Evolutionary conservation across 1,140 invertebrate genomes (phyloP).

Genomic region (Drosophila ananassae): DNA sequence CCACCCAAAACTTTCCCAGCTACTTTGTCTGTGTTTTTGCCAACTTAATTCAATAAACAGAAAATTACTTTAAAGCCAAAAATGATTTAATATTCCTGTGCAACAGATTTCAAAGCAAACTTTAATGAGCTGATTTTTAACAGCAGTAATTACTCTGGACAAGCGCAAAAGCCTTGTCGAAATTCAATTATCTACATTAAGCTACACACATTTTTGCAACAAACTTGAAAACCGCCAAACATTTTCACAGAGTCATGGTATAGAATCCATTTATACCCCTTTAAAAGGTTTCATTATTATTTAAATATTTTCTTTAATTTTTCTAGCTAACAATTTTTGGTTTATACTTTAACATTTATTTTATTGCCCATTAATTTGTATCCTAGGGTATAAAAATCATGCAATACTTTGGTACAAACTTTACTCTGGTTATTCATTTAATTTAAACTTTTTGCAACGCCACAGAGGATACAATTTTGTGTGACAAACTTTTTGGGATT

Average conservation of each 20-base stretch:
- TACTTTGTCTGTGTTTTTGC: conserved; percentile 37
- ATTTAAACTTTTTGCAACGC: conserved; percentile 39
- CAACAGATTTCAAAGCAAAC: conserved; percentile 43
- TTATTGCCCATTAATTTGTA: not conserved
- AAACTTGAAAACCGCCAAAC: not conserved
- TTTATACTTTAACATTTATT: conserved; percentile 6
- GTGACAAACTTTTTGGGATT: conserved; percentile 26
- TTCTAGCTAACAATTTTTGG: not conserved
- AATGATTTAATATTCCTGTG: conserved; percentile 45
- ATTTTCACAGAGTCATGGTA: not conserved
- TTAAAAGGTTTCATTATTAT: not conserved
- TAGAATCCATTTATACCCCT: not conserved
- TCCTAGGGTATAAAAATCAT: not conserved
- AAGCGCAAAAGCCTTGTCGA: conserved; percentile 16
- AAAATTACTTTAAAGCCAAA: conserved; percentile 36
- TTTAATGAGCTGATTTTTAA: conserved; percentile 44
- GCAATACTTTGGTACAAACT: not conserved
- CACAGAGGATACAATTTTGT: conserved; percentile 6
- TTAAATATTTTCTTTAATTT: not conserved
- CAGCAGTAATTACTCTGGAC: conserved; percentile 45
- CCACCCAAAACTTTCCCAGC: conserved; percentile 51
- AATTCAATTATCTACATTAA: conserved; percentile 44
- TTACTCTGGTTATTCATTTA: conserved; percentile 31
- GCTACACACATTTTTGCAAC: conserved; percentile 10
- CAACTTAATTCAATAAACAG: conserved; percentile 47